Conservation (phyloP, 1,140 invertebrate species). For the Aricia agestis region DNA sequence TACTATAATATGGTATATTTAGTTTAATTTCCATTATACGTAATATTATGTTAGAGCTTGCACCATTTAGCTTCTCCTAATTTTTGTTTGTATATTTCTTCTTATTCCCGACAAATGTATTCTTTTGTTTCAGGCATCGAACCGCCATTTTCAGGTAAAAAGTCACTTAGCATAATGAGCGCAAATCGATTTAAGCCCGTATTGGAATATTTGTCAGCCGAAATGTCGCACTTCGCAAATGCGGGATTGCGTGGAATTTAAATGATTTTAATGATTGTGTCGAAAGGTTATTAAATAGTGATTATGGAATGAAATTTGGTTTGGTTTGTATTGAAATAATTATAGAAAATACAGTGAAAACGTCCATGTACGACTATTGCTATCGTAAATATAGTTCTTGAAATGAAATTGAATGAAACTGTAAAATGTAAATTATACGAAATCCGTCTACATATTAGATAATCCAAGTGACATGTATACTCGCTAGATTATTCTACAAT, state of each 20-base stretch:
- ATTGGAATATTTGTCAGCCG: conserved; percentile 18
- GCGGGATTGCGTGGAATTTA: background rate
- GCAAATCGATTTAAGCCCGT: conserved; percentile 7
- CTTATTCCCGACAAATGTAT: background rate
- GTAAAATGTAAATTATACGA: too few species aligned
- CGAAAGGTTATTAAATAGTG: background rate
- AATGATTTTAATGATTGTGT: background rate
- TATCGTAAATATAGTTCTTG: too few species aligned
- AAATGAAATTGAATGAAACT: too few species aligned
- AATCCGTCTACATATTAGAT: too few species aligned
- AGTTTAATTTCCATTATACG: too few species aligned
- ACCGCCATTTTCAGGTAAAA: conserved; percentile 29
- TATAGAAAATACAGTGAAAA: too few species aligned
- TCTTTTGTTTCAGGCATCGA: conserved; percentile 33
- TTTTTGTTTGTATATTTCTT: background rate
- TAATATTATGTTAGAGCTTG: too few species aligned
- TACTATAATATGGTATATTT: too few species aligned
- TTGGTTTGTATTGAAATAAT: background rate
- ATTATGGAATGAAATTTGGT: background rate
- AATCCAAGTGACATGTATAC: too few species aligned
- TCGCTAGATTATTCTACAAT: too few species aligned
- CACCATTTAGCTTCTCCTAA: too few species aligned
- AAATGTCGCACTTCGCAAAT: conserved; percentile 3
- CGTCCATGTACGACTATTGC: too few species aligned
- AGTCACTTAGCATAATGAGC: background rate